Evolutionary conservation across 2,888 invertebrate genomes (phyloP).

Genomic region (Galerucella calmariensis): DNA sequence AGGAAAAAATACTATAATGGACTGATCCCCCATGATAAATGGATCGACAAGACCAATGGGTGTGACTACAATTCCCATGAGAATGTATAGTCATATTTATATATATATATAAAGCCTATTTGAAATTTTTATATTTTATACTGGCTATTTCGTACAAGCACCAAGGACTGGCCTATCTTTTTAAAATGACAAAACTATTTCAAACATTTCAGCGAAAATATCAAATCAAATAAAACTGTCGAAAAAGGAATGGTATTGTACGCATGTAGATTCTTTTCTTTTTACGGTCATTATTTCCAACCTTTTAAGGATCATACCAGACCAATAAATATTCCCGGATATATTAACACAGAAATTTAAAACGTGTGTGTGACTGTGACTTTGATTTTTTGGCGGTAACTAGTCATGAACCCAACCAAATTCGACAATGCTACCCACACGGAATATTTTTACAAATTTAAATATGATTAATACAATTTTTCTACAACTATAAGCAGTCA

Average conservation of each 20-base stretch:
- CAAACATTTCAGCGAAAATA: background rate
- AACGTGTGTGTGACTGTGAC: constrained; percentile 2
- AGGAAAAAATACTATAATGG: too few relatives aligned
- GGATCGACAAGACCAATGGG: too few relatives aligned
- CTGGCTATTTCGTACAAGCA: background rate
- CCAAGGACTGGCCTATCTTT: background rate
- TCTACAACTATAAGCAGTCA: constrained; percentile 1
- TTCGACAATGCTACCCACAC: background rate
- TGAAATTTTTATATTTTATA: too few relatives aligned
- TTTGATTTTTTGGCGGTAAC: constrained; percentile 8
- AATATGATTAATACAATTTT: constrained; percentile 16
- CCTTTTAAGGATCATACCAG: background rate
- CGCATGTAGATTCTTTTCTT: background rate
- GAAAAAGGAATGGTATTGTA: background rate
- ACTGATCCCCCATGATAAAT: too few relatives aligned
- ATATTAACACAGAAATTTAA: background rate
- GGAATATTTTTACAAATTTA: background rate
- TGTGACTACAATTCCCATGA: too few relatives aligned
- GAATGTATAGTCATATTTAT: too few relatives aligned
- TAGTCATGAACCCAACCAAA: background rate
- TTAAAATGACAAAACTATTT: background rate
- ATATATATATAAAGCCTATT: too few relatives aligned
- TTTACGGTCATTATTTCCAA: background rate
- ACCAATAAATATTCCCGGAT: background rate
- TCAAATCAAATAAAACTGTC: background rate